Base-by-base conservation (phyloP, 2,113 vertebrate species). In the Aegithalos caudatus region DNA sequence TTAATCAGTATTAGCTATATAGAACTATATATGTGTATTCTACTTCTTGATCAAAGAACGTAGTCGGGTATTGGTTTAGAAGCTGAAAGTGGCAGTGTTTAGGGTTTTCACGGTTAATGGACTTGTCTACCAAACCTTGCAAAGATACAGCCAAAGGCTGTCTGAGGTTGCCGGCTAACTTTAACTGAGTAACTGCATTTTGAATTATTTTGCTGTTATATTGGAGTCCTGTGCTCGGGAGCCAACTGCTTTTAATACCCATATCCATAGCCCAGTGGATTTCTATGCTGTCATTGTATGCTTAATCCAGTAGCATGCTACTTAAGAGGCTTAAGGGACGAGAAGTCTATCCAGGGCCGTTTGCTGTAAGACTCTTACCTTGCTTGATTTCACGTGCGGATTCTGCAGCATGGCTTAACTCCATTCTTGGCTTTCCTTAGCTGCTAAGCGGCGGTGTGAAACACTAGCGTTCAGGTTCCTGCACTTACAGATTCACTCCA, bases 1-100 rank as follows among this genome's bases (percentile, higher is more conserved):
- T 98, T 98, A 99, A 98, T 98, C 99, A 99, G 98, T 99, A 99
- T 98, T 98, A 98, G 99, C 99, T 99, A 98, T 99, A 98, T 99
- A 99, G 99, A 98, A 99, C 98, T 98, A 99, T 98, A 97, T 98
- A 98, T 98, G 98, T 99, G 98, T 99, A 98, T 98, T 98, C 98
- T 99, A 99, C 98, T 99, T 98, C 98, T 98, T 98, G 98, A 98
- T 98, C 98, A 98, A 98, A 98, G 98, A 98, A 98, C 98, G 98
- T 98, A 98, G 98, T 98, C 96, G 80, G 98, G 97, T 99, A 98
- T 98, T 98, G 98, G 98, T 98, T 98, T 98, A 98, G 98, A 99
- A 99, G 98, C 98, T 98, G 98, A 98, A 98, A 98, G 98, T 98
- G 98, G 97, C 98, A 97, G 88, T 96, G 97, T 97, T 92, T 97